Evolutionary conservation across 2,113 vertebrate genomes (phyloP).

Genomic region (Ahaetulla prasina): DNA sequence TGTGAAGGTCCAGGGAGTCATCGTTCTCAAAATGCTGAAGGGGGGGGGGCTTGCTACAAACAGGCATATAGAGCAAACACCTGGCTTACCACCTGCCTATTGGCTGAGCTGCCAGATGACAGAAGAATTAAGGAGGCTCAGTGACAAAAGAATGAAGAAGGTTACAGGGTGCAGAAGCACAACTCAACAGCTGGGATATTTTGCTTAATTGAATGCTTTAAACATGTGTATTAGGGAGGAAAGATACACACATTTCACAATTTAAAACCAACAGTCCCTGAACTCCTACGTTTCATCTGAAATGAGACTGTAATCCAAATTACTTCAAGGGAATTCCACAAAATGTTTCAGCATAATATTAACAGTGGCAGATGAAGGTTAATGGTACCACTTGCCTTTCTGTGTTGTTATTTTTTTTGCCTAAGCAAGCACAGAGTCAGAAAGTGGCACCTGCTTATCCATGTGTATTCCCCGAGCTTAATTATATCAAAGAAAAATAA

Average conservation of each 20-base stretch:
- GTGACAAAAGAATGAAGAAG: background rate
- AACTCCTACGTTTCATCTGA: slow-evolving; percentile 41
- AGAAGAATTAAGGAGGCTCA: background rate
- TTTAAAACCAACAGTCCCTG: slow-evolving; percentile 38
- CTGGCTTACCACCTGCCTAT: background rate
- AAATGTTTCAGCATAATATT: slow-evolving; percentile 36
- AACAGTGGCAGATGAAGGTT: slow-evolving; percentile 52
- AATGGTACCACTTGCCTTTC: slow-evolving; percentile 53
- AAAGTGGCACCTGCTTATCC: slow-evolving; percentile 54
- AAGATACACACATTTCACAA: slow-evolving; percentile 16
- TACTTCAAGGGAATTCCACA: slow-evolving; percentile 44
- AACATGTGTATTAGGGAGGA: background rate
- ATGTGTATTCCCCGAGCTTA: slow-evolving; percentile 65
- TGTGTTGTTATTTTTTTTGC: slow-evolving; percentile 37
- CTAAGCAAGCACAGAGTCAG: slow-evolving; percentile 58
- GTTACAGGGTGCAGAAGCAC: slow-evolving; percentile 8
- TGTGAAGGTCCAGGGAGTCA: background rate
- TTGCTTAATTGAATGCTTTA: slow-evolving; percentile 47
- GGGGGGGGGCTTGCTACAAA: background rate
- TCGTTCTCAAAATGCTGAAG: background rate
- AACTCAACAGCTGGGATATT: slow-evolving; percentile 56
- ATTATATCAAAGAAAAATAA: slow-evolving; percentile 59
- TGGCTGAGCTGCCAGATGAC: background rate
- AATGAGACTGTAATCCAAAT: slow-evolving; percentile 51
- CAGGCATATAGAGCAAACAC: background rate